Conservation (phyloP, 2,888 invertebrate species). For the Leptarthrus brevirostris region DNA sequence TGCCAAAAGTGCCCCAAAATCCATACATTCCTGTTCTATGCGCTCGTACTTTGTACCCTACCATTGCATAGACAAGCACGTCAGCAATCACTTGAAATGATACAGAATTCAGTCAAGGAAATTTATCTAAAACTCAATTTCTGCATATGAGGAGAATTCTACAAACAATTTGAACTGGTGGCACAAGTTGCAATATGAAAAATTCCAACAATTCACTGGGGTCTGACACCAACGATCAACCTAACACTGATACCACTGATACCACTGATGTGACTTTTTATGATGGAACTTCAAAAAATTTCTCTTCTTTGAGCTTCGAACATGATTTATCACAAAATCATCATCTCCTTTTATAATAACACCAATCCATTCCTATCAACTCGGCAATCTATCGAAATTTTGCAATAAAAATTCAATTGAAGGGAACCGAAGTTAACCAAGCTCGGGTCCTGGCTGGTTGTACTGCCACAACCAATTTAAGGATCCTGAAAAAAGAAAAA, state of each 20-base stretch:
- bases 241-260: too few species aligned
- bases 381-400: constrained; percentile 20
- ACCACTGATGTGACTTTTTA: too few species aligned
- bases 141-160: not conserved
- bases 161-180: not conserved
- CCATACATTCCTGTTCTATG: not conserved
- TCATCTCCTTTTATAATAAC: not conserved
- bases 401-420: constrained; percentile 24
- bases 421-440: constrained; percentile 13
- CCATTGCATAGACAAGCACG: not conserved
- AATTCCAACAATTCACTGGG: not conserved
- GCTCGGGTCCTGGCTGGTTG: not conserved
- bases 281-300: too few species aligned
- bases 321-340: not conserved
- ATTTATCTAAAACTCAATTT: constrained; percentile 31
- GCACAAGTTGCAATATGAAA: not conserved
- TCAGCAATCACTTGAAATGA: not conserved
- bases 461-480: not conserved
- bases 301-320: too few species aligned
- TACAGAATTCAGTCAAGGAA: not conserved
- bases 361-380: not conserved
- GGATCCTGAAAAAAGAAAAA: not conserved
- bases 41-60: too few species aligned
- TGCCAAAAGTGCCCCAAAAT: not conserved
- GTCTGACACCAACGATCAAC: not conserved